Conservation (phyloP, 2,797 vertebrate species). For the Epinephelus awoara region DNA sequence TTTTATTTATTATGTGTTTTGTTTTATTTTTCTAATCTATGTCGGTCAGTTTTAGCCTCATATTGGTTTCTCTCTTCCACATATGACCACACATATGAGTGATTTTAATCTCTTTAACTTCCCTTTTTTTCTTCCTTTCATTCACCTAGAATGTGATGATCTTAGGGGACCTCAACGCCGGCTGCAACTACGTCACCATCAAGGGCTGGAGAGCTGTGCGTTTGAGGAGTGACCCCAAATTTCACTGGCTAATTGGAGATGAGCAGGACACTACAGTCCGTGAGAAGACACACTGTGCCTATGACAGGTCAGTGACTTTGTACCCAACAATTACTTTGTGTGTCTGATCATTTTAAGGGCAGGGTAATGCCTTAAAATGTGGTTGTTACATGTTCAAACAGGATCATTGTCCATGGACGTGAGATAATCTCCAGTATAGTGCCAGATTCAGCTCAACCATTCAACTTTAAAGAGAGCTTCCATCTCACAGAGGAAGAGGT, state of each 20-base stretch:
- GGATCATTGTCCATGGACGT: constrained; percentile 88
- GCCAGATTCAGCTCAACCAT: constrained; percentile 86
- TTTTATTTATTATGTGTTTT: no score
- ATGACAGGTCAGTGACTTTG: constrained; percentile 85
- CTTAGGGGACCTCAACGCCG: constrained; percentile 90
- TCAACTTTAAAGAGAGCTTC: constrained; percentile 88
- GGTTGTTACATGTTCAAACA: constrained; percentile 49
- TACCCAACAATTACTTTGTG: no score
- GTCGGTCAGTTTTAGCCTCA: not conserved
- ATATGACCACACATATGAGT: not conserved
- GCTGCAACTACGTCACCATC: constrained; percentile 86
- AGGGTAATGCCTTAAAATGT: not conserved
- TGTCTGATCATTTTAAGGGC: no score
- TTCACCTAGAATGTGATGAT: constrained; percentile 87
- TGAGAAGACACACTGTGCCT: constrained; percentile 87
- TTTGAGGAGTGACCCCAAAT: constrained; percentile 82
- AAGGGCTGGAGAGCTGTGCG: constrained; percentile 84
- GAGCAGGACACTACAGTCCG: constrained; percentile 89
- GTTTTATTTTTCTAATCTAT: not conserved
- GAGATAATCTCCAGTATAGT: constrained; percentile 84
- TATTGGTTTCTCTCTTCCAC: constrained; percentile 8
- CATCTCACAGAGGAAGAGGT: constrained; percentile 88
- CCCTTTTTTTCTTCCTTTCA: constrained; percentile 23
- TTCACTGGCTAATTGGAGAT: constrained; percentile 89
- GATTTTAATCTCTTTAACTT: constrained; percentile 3